Base-by-base conservation (phyloP, 2,113 vertebrate species). In the Cyprinodon brontotheroides region DNA sequence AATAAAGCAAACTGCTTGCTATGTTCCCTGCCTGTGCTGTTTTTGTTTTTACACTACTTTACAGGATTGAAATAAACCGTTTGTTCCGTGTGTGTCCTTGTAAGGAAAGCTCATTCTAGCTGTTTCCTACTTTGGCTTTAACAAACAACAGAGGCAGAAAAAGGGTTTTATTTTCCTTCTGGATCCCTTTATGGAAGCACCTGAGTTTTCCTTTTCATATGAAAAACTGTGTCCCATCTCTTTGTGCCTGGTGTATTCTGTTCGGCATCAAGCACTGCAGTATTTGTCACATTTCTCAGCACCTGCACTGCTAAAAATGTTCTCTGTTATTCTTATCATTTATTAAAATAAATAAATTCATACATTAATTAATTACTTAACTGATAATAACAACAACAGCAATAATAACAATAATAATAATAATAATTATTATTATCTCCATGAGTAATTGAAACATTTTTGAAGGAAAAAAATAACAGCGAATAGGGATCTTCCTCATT, bases 101-200 rank as follows among this genome's bases (percentile, higher is more conserved):
- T 77, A 72, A 69, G 74, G 60, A 71, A 68, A 59, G 69, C 70
- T 77, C 47, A 11, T 82, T 53, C 65, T 65, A 63, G 80, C 80
- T 67, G 74, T 72, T 74, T 77, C 78, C 84, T 88, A 84, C 89
- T 90, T 90, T 82, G 53, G 80, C 72, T 53, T 78, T 79, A 70
- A 89, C 88, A 91, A 90, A 89, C 80, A 74, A 69, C 43, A 70
- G 80, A 63, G 70, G 87, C 80, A 68, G 78, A 80, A 67, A 61
- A 78, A 86, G 39, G 59, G 47, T 78, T 74, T 77, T 80, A 2
- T 59, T 69, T 87, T 75, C 53, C 77, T 81, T 86, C 77, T 67
- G 62, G 60, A 72, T 82, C 60, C 77, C 80, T 86, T 86, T 77
- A 81, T 85, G 50, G 79, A 76, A 78, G 83, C 50, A 62, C 48